A percentile compares a stretch with the other conserved stretches of the same genome.
Evolutionary conservation across 2,113 vertebrate species (phyloP).

Genomic region (human (Homo sapiens)): DNA sequence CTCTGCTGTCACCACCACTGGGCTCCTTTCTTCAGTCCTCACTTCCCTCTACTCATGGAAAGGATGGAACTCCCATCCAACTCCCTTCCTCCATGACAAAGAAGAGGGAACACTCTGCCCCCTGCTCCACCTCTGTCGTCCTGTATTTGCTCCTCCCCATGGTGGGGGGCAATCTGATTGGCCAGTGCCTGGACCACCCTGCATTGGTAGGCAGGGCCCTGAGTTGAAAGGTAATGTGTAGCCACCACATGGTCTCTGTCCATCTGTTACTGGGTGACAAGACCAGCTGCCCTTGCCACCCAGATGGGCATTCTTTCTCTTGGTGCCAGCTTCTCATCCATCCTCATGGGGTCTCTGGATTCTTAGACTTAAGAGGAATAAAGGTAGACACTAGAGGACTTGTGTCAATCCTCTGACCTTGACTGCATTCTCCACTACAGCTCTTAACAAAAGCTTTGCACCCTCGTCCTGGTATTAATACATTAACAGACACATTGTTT

Average conservation of each 20-base stretch:
- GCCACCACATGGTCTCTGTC: not conserved
- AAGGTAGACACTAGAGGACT: not conserved
- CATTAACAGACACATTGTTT: not conserved
- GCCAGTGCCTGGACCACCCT: not conserved
- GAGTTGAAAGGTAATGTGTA: not conserved
- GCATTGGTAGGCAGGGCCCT: not conserved
- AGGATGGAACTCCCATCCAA: not conserved
- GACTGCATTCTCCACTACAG: not conserved
- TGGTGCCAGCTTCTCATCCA: not conserved
- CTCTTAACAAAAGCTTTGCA: not conserved
- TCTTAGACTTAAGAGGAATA: constrained; percentile 15
- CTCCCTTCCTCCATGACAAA: not conserved
- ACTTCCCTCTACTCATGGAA: not conserved
- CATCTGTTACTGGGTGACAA: not conserved
- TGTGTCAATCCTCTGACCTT: not conserved
- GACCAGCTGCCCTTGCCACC: not conserved
- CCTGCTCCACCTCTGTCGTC: not conserved
- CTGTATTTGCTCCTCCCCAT: not conserved
- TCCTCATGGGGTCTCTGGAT: not conserved
- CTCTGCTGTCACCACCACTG: not conserved
- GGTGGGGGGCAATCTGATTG: not conserved
- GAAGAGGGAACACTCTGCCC: not conserved
- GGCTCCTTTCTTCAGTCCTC: not conserved
- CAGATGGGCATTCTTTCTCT: not conserved
- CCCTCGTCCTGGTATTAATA: not conserved